Conservation (phyloP, 2,888 invertebrate genomes). For the Tanytarsus gracilentus region DNA sequence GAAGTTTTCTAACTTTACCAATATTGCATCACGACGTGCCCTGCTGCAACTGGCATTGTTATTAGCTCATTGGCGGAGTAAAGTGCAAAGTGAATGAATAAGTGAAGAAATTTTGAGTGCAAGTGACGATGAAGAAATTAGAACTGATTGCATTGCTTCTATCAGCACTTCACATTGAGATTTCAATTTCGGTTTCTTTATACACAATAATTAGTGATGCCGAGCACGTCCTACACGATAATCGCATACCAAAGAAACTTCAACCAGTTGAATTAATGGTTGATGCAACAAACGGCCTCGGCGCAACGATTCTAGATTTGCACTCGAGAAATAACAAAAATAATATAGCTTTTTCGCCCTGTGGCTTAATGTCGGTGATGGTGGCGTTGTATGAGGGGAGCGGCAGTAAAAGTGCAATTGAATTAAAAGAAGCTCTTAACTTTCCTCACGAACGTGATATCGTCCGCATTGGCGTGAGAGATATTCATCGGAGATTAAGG, state of each 20-base stretch:
- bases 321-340: slow-evolving; percentile 64
- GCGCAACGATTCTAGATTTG: slow-evolving; percentile 58
- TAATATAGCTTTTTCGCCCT: slow-evolving; percentile 78
- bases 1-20: background rate
- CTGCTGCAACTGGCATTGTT: too few species aligned
- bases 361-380: slow-evolving; percentile 69
- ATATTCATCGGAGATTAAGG: slow-evolving; percentile 71
- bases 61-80: too few species aligned
- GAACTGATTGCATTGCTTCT: slow-evolving; percentile 17
- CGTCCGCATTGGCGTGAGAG: slow-evolving; percentile 68
- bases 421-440: slow-evolving; percentile 60
- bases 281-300: slow-evolving; percentile 67
- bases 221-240: slow-evolving; percentile 17
- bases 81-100: background rate
- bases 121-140: slow-evolving; percentile 22
- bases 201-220: slow-evolving; percentile 16
- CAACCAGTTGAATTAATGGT: slow-evolving; percentile 64
- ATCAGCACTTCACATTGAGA: background rate
- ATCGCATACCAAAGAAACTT: slow-evolving; percentile 26
- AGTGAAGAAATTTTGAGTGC: background rate
- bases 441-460: slow-evolving; percentile 64
- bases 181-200: slow-evolving; percentile 10
- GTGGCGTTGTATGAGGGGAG: slow-evolving; percentile 73
- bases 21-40: background rate
- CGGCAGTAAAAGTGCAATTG: slow-evolving; percentile 59